Conservation (phyloP, 2,888 invertebrate species). For the Platerodrilus igneus region DNA sequence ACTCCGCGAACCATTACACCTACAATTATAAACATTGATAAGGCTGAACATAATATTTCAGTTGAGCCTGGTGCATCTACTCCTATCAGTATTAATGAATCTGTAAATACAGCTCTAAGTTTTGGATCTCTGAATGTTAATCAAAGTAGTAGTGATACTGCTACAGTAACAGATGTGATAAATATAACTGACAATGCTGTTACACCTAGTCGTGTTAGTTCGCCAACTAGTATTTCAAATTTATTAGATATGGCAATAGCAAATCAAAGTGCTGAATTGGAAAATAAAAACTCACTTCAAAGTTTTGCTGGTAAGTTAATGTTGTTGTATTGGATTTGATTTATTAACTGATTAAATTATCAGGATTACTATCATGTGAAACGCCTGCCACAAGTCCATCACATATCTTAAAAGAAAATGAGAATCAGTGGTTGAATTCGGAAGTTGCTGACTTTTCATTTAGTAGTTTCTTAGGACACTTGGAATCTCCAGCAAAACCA, state of each 20-base stretch:
- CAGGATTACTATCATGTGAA: slow-evolving; percentile 34
- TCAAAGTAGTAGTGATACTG: neutral
- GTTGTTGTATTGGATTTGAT: slow-evolving; percentile 1
- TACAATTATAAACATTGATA: slow-evolving; percentile 15
- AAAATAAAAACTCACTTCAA: slow-evolving; percentile 26
- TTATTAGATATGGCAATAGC: slow-evolving; percentile 34
- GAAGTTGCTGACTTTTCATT: slow-evolving; percentile 82
- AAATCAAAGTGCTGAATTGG: slow-evolving; percentile 19
- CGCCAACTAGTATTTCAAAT: slow-evolving; percentile 37
- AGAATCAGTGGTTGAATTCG: slow-evolving; percentile 67
- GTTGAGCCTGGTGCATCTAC: slow-evolving; percentile 2
- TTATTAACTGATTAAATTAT: slow-evolving; percentile 1
- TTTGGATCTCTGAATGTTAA: neutral
- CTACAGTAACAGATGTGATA: slow-evolving; percentile 9
- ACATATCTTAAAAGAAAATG: slow-evolving; percentile 61
- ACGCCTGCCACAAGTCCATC: slow-evolving; percentile 57
- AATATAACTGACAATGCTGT: slow-evolving; percentile 31
- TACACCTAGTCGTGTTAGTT: slow-evolving; percentile 31
- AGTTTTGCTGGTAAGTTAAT: slow-evolving; percentile 33
- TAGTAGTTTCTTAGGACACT: slow-evolving; percentile 77
- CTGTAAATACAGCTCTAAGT: neutral
- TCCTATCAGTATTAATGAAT: neutral
- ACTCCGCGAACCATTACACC: slow-evolving; percentile 15
- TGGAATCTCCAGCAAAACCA: slow-evolving; percentile 64
- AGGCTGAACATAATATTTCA: slow-evolving; percentile 14